Percentiles rank a stretch among this genome's conserved stretches.
These are phyloP conservation scores for Cosmia pyralina DNA, from an alignment of 2,888 invertebrate genomes.

Conservation along the genomic window DNA sequence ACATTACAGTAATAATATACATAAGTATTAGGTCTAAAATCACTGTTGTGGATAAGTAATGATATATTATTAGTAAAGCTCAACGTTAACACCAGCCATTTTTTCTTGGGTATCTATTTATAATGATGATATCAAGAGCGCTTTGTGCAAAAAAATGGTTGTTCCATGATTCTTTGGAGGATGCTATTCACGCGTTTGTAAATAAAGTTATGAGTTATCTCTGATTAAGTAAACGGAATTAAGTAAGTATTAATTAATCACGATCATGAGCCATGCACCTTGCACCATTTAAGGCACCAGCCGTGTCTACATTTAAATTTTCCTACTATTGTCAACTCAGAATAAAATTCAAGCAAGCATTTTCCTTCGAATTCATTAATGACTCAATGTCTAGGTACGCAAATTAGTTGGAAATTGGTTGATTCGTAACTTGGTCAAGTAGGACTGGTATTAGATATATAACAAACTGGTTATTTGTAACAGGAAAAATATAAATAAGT, in stretches of 20 bases:
- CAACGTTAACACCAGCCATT: slow-evolving; percentile 22
- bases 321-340: slow-evolving; percentile 25
- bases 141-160: slow-evolving; percentile 30
- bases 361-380: slow-evolving; percentile 43
- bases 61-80: slow-evolving; percentile 29
- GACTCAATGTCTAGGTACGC: slow-evolving; percentile 46
- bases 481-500: slow-evolving; percentile 55
- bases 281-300: not conserved
- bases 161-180: slow-evolving; percentile 5
- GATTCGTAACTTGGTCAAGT: slow-evolving; percentile 63
- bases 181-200: slow-evolving; percentile 1
- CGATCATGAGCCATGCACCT: slow-evolving; percentile 8
- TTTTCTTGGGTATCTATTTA: slow-evolving; percentile 37
- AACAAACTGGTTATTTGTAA: slow-evolving; percentile 45
- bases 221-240: not conserved
- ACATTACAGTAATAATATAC: slow-evolving; percentile 15
- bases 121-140: slow-evolving; percentile 39
- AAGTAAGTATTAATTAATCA: not conserved
- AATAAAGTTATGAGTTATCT: slow-evolving; percentile 1
- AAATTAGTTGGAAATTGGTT: slow-evolving; percentile 49
- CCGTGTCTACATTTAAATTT: slow-evolving; percentile 8
- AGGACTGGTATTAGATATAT: slow-evolving; percentile 47
- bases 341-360: slow-evolving; percentile 31
- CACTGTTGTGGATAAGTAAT: slow-evolving; percentile 30
- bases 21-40: slow-evolving; percentile 25